Base-by-base conservation (phyloP, 2,888 invertebrate genomes). In the Neoitamus cyanurus region DNA sequence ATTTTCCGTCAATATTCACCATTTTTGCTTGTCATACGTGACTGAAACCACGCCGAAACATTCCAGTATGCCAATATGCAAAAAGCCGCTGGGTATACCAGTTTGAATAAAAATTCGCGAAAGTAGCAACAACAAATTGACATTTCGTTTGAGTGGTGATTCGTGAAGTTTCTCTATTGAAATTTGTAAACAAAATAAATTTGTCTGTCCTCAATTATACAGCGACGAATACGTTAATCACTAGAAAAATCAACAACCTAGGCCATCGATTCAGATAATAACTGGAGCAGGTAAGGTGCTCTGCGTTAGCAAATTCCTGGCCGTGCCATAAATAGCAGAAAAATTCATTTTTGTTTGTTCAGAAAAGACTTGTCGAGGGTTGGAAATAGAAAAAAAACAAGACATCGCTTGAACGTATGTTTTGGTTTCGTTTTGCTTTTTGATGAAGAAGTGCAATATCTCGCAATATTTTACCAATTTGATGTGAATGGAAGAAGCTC, bases 151-250 rank as follows among this genome's bases (percentile, higher is more conserved):
- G 46, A 30, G 58, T 78, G 28, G 42, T 46, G 31, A 78, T 46
- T 48, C 58, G 46, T 78, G 78, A 48, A 78, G 78, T 48, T 78
- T 78, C 31, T 48, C 31, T 78, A 31, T 15, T 58, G 58, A 58
- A 78, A 58, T 31, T 78, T 78, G 31, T 78, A 78, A 58, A 78
- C 48, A 78, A 78, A 78, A 78, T 78, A 78, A 58, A 58, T 58
- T 58, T 2, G 58, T 58, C 9, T 58, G 58, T 20, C 58, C 20
- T 58, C 58, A 58, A 58, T 58, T 58, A 58, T 58, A 20, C 11
- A 20, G 6, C 20, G 20, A 58, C 20, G 20, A 58, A 58, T 25
- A 7, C 20, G 11, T 20, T 15, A 58, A 58, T 58, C 20, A 20
- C 20, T 7, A 15, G 58, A 58, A 58, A 42, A 58, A 58, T 58